Percentiles rank a stretch among this genome's conserved stretches.
Conservation (phyloP, 1,140 invertebrate species). For the Nasonia longicornis region DNA sequence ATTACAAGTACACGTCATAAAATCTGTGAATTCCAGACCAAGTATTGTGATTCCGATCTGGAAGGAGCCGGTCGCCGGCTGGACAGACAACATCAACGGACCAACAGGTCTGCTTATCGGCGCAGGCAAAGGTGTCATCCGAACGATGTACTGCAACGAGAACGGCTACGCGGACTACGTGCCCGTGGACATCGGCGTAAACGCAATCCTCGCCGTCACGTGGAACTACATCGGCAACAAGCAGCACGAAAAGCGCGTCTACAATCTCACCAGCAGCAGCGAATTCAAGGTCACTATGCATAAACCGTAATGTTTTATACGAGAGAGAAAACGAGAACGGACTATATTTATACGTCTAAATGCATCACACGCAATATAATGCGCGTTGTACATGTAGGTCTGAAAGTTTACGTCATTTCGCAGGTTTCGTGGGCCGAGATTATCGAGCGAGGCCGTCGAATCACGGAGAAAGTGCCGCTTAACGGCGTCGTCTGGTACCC, state of each 20-base stretch:
- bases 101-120: slow-evolving; percentile 83
- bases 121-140: slow-evolving; percentile 86
- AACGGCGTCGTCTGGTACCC: slow-evolving; percentile 90
- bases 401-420: slow-evolving; percentile 36
- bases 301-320: neutral
- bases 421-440: slow-evolving; percentile 85
- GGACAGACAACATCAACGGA: slow-evolving; percentile 95
- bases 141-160: slow-evolving; percentile 85
- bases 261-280: slow-evolving; percentile 79
- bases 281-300: slow-evolving; percentile 78
- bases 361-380: neutral
- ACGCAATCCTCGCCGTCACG: slow-evolving; percentile 74
- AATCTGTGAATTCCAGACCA: slow-evolving; percentile 53
- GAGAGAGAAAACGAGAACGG: neutral
- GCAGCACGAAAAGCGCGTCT: slow-evolving; percentile 69
- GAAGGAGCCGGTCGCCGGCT: slow-evolving; percentile 85
- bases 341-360: neutral
- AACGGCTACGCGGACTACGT: slow-evolving; percentile 86
- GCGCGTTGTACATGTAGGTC: neutral
- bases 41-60: slow-evolving; percentile 81
- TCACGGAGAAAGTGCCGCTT: slow-evolving; percentile 80
- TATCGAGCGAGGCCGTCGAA: slow-evolving; percentile 83
- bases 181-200: slow-evolving; percentile 85
- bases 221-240: slow-evolving; percentile 72
- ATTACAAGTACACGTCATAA: too few relatives aligned